A percentile compares a stretch with the other conserved stretches of the same genome.
Evolutionary conservation across 2,113 vertebrate species (phyloP).

Genomic region (Paralichthys olivaceus): DNA sequence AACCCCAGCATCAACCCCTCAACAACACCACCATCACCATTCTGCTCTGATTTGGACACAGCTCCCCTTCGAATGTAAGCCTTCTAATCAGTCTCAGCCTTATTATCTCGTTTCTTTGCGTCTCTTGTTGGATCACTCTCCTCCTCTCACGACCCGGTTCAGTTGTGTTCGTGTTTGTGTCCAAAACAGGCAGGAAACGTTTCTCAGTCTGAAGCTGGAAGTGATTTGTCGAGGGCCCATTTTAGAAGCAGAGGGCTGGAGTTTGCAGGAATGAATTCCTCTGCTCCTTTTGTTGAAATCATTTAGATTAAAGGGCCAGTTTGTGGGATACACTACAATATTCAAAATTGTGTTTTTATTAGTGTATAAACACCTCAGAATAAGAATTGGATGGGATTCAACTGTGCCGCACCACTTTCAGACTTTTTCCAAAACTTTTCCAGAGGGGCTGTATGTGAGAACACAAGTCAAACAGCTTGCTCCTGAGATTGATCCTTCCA

Average conservation of each 20-base stretch:
- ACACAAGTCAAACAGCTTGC: too few species aligned
- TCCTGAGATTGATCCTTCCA: too few species aligned
- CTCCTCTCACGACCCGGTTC: not conserved
- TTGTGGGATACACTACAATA: not conserved
- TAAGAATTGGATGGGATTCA: not conserved
- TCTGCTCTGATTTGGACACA: not conserved
- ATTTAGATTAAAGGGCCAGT: constrained; percentile 5
- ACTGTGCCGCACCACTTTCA: too few species aligned
- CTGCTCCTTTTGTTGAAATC: constrained; percentile 28
- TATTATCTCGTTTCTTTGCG: not conserved
- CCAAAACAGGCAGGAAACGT: constrained; percentile 52
- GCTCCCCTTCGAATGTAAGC: constrained; percentile 11
- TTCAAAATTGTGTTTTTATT: not conserved
- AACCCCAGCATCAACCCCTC: constrained; percentile 32
- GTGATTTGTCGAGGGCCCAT: constrained; percentile 47
- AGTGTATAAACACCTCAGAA: too few species aligned
- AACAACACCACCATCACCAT: constrained; percentile 22
- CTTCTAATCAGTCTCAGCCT: constrained; percentile 1
- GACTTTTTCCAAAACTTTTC: too few species aligned
- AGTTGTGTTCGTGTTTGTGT: constrained; percentile 46
- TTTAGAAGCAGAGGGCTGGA: constrained; percentile 32
- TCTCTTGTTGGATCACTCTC: constrained; percentile 9
- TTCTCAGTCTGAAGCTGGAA: constrained; percentile 49
- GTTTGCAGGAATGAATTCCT: constrained; percentile 32
- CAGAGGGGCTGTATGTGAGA: too few species aligned